Base-by-base conservation (phyloP, 37 sponge, comb jelly and placozoan genomes). In the Dysidea cf. avara region DNA sequence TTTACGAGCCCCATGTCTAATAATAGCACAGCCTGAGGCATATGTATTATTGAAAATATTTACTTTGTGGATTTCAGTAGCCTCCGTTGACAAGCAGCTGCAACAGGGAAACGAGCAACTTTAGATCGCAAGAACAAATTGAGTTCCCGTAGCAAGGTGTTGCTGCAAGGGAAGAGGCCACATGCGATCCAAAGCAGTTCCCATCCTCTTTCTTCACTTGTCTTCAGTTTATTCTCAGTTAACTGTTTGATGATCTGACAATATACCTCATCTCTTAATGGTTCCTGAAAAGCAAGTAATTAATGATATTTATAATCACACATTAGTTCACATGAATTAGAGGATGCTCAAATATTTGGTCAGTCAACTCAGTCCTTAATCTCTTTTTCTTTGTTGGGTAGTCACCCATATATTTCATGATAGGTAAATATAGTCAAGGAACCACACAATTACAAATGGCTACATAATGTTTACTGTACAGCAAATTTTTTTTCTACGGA, bases 371-470 rank as follows among this genome's bases (percentile, higher is more conserved):
- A 31, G 96, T 91, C 63, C 86, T 71, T 25, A 82, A 78, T 30
- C 92, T 14, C 63, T 66, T 68, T 74, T 83, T 91, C 96, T 88
- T 95, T 32, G 85, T 70, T 22, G 96, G 96, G 57, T 91, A 95
- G 64, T 95, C 96, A 21, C 92, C 92, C 88, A 87, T 95, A 82
- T 95, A 95, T 83, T 95, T 95, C 72, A 95, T 56, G 47, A 89
- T 80, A 60, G 84, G 85, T 93, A 76, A 34, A 43, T 43, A 9
- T 9, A 43, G 46, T 43, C 9, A 43, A 43, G 46, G 46, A 43
- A 43, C 9, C 5, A 43, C 7, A 43, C 9, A 9, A 9, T 43
- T 12, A 43, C 46, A 43, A n/a, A n/a, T n/a, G n/a, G n/a, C n/a
- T n/a, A n/a, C n/a, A n/a, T n/a, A n/a, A n/a, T n/a, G n/a, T n/a